Evolutionary conservation across 1,140 invertebrate species (phyloP).

Genomic region (Drosophila pruinosa): DNA sequence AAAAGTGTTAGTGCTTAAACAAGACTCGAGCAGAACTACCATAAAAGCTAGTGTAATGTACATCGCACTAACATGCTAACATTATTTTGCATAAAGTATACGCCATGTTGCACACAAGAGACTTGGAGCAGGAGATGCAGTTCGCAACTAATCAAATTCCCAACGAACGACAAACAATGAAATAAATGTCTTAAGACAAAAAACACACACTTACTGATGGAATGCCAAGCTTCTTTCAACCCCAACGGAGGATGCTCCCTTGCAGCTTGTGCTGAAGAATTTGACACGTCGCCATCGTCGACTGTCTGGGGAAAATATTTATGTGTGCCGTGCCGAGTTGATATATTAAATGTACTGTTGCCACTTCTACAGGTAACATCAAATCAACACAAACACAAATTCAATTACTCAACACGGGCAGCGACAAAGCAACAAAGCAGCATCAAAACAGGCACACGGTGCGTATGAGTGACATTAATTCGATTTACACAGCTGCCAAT

Average conservation of each 20-base stretch:
- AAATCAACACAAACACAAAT: slow-evolving; percentile 75
- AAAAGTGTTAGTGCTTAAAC: neutral
- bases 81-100: slow-evolving; percentile 48
- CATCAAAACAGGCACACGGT: slow-evolving; percentile 12
- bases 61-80: neutral
- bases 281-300: slow-evolving; percentile 3
- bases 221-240: neutral
- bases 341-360: slow-evolving; percentile 65
- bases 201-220: slow-evolving; percentile 19
- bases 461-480: slow-evolving; percentile 71
- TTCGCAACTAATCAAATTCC: slow-evolving; percentile 51
- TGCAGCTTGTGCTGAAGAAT: neutral
- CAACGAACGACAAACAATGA: slow-evolving; percentile 38
- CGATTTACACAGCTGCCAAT: slow-evolving; percentile 66
- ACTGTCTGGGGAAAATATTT: slow-evolving; percentile 1
- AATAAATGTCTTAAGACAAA: slow-evolving; percentile 51
- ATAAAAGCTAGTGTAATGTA: slow-evolving; percentile 2
- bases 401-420: slow-evolving; percentile 65
- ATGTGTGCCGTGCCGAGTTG: slow-evolving; percentile 21
- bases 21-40: neutral
- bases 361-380: slow-evolving; percentile 48
- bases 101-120: slow-evolving; percentile 19
- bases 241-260: neutral
- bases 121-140: slow-evolving; percentile 1
- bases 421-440: slow-evolving; percentile 23